Base-by-base conservation (phyloP, 1,140 invertebrate genomes). In the Hetaerina americana region DNA sequence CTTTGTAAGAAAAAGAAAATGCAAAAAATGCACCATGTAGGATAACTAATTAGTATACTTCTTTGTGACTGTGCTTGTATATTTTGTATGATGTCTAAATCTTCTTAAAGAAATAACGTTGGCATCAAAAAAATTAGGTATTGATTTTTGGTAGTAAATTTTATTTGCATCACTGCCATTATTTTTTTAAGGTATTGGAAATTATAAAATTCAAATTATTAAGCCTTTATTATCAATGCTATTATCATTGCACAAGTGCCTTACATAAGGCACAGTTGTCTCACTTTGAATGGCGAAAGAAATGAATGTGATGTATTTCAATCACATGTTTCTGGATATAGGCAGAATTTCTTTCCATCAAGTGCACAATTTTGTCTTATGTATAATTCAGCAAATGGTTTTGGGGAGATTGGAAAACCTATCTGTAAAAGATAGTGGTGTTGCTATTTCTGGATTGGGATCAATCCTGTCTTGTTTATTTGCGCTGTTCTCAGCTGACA, bases 191-290 rank as follows among this genome's bases (percentile, higher is more conserved):
- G 26, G 40, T 71, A 22, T 66, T 40, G 57, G 57, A 49, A 26
- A 28, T 71, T 24, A 66, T 26, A 69, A 69, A 69, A 28, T 26
- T 72, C 69, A 68, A 68, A 68, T 68, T 72, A 69, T 72, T 72
- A 66, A 6, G 67, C 68, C 66, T 72, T 72, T 40, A 72, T 72
- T 71, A 26, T 27, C 27, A 71, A 57, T 26, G 57, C 66, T 66
- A 69, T 69, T 72, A 25, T 72, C 71, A 68, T 72, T 66, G 72
- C 72, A 73, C 72, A 73, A 73, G 72, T 73, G 72, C 72, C 72
- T 73, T 73, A 73, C 25, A 67, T 68, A 71, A 73, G 72, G 72
- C 72, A 73, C 69, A 70, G 69, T 73, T 73, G 72, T 73, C 70
- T 28, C 40, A 73, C 22, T 27, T 72, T 25, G 69, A 40, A 57